Percentiles rank a stretch among this genome's conserved stretches.
Evolutionary conservation across 2,888 invertebrate species (phyloP).

Genomic region (Phyllotreta striolata): DNA sequence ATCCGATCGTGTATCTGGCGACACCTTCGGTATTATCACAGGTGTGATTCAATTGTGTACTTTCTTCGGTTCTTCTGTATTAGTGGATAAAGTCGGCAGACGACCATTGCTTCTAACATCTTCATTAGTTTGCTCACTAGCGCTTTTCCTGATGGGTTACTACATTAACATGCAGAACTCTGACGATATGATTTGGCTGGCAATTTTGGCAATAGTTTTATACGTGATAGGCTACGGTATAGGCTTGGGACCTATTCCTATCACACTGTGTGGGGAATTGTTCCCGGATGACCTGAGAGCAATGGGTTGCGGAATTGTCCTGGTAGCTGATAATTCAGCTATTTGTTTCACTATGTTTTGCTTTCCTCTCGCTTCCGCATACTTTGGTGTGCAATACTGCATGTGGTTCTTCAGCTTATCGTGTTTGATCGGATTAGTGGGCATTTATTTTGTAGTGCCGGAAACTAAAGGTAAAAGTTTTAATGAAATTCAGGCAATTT

Average conservation of each 20-base stretch:
- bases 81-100: conserved; percentile 79
- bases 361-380: background rate
- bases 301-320: background rate
- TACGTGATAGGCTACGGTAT: background rate
- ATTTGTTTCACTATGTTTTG: background rate
- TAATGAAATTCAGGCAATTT: conserved; percentile 5
- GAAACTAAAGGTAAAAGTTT: conserved; percentile 12
- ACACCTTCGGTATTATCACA: conserved; percentile 75
- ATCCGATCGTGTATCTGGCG: conserved; percentile 71
- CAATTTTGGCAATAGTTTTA: conserved; percentile 61
- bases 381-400: background rate
- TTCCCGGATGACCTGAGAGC: conserved; percentile 9
- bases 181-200: conserved; percentile 70
- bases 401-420: background rate
- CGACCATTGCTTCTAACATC: conserved; percentile 71
- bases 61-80: conserved; percentile 74
- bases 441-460: background rate
- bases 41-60: conserved; percentile 77
- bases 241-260: background rate
- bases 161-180: conserved; percentile 38
- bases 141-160: conserved; percentile 49
- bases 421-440: background rate
- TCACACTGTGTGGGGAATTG: background rate
- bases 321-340: background rate
- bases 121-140: conserved; percentile 69